Evolutionary conservation across 1,140 invertebrate species (phyloP).

Genomic region (Ips typographus): DNA sequence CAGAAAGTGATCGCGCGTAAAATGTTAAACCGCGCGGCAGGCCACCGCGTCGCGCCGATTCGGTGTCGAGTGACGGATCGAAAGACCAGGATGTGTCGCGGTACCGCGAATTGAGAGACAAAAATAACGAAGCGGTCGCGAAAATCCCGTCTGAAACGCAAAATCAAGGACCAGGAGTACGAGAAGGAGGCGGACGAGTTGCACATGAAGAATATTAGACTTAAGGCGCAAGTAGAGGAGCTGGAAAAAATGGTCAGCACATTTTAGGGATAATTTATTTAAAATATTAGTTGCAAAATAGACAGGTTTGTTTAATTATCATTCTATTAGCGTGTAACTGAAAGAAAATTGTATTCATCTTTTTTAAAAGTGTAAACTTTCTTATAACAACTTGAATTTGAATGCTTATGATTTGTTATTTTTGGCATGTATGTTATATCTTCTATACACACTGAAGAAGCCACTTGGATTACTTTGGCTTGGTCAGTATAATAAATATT

Average conservation of each 20-base stretch:
- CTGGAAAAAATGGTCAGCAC: constrained; percentile 47
- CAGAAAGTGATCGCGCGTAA: constrained; percentile 17
- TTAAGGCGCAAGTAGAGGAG: constrained; percentile 49
- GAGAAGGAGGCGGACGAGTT: constrained; percentile 46
- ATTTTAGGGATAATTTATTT: constrained; percentile 49
- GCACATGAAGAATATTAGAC: constrained; percentile 43
- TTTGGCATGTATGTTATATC: too few species aligned
- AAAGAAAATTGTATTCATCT: not conserved
- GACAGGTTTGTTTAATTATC: constrained; percentile 11
- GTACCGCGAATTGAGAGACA: constrained; percentile 68
- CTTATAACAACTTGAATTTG: not conserved
- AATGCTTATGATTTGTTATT: not conserved
- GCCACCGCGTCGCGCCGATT: constrained; percentile 45
- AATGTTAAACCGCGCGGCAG: constrained; percentile 35
- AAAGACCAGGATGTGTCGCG: constrained; percentile 47
- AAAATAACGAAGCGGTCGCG: constrained; percentile 76
- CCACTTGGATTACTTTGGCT: not conserved
- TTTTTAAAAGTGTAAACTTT: not conserved
- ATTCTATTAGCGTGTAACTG: not conserved
- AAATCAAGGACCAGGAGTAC: constrained; percentile 60
- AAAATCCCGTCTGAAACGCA: constrained; percentile 69
- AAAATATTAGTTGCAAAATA: constrained; percentile 48
- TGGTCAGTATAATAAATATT: not conserved
- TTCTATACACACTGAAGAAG: too few species aligned
- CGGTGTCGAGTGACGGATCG: constrained; percentile 49